phyloP scores from a whole-genome alignment of 2,797 vertebrate species.

The Petrocephalus sullivani region DNA sequence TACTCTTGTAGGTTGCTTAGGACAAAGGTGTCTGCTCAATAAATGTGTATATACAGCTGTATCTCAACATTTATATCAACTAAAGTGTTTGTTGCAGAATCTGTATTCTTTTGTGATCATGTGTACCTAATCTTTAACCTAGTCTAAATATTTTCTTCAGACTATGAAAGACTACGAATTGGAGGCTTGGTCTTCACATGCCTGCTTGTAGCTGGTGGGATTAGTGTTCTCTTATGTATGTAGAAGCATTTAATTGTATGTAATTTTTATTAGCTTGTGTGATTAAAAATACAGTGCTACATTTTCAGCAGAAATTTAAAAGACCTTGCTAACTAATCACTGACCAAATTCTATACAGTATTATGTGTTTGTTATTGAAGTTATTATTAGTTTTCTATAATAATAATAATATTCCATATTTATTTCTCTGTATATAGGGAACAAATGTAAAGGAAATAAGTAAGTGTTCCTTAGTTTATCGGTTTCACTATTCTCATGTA shows the following conservation, averaged over 20 bases:
- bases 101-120: background rate
- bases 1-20: background rate
- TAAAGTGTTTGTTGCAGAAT: background rate
- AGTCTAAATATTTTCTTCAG: conserved; percentile 38
- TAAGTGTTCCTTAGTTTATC: conserved; percentile 1
- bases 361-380: background rate
- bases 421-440: conserved; percentile 8
- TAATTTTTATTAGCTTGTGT: background rate
- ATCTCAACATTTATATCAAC: too few relatives aligned
- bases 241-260: conserved; percentile 19
- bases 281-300: background rate
- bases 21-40: background rate
- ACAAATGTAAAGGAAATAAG: conserved; percentile 17
- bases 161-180: conserved; percentile 65
- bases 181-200: conserved; percentile 55
- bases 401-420: background rate
- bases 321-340: background rate
- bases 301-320: background rate
- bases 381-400: background rate
- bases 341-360: background rate
- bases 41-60: too few relatives aligned
- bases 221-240: conserved; percentile 58
- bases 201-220: conserved; percentile 52
- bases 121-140: background rate
- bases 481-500: background rate